These are phyloP conservation scores for Acanthisitta chloris DNA, from an alignment of 2,113 vertebrate genomes.

Conservation along the genomic window DNA sequence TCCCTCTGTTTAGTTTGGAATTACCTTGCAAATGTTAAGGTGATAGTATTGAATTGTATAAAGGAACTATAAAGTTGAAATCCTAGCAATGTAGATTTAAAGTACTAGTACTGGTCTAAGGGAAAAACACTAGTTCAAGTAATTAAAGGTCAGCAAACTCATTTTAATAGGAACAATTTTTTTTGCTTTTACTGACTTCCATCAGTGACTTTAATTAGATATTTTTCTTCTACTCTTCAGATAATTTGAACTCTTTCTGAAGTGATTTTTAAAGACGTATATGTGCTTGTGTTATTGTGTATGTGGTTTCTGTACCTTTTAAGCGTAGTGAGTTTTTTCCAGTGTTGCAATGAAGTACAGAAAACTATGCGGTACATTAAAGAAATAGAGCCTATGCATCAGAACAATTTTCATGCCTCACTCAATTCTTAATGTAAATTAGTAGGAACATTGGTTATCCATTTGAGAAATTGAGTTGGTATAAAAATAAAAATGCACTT, in stretches of 20 bases:
- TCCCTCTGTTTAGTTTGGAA: constrained; percentile 50
- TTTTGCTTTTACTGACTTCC: background rate
- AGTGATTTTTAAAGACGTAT: background rate
- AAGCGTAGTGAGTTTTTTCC: constrained; percentile 33
- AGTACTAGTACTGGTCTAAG: background rate
- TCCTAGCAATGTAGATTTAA: background rate
- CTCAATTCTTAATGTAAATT: constrained; percentile 85
- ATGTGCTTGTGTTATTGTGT: background rate
- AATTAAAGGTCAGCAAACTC: background rate
- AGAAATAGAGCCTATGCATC: constrained; percentile 68
- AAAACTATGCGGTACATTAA: constrained; percentile 55
- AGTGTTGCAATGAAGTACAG: constrained; percentile 21
- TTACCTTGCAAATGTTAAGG: constrained; percentile 23
- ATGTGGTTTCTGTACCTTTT: constrained; percentile 22
- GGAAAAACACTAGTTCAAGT: background rate
- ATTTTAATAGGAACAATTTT: background rate
- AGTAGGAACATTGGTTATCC: constrained; percentile 86
- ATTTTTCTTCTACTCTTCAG: background rate
- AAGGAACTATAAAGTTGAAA: constrained; percentile 1
- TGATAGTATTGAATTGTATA: background rate
- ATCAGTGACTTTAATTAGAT: background rate
- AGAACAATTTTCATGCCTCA: constrained; percentile 84
- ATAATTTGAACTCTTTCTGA: background rate
- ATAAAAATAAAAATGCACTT: constrained; percentile 86
- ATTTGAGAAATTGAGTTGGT: constrained; percentile 87